Evolutionary conservation across 2,797 vertebrate species (phyloP).

Genomic region (Sebastes trivittatus): DNA sequence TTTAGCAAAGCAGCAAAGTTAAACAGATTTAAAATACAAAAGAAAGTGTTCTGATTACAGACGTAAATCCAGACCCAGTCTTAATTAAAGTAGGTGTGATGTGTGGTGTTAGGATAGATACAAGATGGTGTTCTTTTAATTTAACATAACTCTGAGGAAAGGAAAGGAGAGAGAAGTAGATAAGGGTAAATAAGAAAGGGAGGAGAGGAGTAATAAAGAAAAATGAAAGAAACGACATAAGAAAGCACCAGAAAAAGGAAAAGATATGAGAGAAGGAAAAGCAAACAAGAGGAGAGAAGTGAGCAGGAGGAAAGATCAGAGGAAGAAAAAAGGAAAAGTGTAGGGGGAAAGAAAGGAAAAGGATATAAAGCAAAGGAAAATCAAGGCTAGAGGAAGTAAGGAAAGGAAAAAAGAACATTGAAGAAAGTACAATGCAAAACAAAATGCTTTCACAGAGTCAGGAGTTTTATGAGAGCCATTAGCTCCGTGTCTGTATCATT

Average conservation of each 20-base stretch:
- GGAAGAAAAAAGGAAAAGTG: neutral
- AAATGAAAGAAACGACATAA: neutral
- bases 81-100: constrained; percentile 17
- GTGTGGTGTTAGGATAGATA: neutral
- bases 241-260: neutral
- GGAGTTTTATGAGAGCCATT: constrained; percentile 58
- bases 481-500: constrained; percentile 61
- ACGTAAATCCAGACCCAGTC: neutral
- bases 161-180: neutral
- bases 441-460: constrained; percentile 49
- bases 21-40: constrained; percentile 7
- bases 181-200: neutral
- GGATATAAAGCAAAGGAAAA: neutral
- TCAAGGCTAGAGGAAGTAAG: neutral
- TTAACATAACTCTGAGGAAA: neutral
- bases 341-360: too few species aligned
- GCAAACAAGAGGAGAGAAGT: neutral
- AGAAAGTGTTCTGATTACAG: constrained; percentile 8
- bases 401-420: neutral
- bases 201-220: neutral
- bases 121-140: constrained; percentile 1
- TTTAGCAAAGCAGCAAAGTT: neutral
- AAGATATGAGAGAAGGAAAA: neutral
- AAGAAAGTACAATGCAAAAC: constrained; percentile 55
- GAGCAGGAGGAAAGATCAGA: neutral